Conservation (phyloP, 2,797 vertebrate genomes). For the Pseudochaenichthys georgianus region DNA sequence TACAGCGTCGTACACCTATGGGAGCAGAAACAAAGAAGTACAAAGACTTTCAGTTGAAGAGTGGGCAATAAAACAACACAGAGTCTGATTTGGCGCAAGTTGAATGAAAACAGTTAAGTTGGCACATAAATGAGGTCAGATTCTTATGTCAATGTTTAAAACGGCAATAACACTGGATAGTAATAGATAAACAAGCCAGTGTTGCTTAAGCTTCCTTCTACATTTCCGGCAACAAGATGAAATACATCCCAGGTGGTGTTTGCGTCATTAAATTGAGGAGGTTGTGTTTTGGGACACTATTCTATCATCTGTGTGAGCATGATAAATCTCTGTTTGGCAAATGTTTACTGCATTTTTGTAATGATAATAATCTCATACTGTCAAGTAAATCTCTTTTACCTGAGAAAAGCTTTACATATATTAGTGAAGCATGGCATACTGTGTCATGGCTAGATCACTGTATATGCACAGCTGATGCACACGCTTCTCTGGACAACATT, state of each 20-base stretch:
- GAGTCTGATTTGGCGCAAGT: not conserved
- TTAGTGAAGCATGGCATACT: too few relatives aligned
- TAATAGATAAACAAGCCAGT: not conserved
- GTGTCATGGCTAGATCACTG: too few relatives aligned
- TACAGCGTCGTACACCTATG: conserved; percentile 79
- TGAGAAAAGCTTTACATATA: too few relatives aligned
- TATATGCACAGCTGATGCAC: too few relatives aligned
- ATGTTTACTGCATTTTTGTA: too few relatives aligned
- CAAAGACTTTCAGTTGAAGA: not conserved
- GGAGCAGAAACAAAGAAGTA: conserved; percentile 25
- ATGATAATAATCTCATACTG: too few relatives aligned
- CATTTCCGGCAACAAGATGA: not conserved
- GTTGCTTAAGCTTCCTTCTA: not conserved
- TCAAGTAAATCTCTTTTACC: too few relatives aligned
- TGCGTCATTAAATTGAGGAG: not conserved
- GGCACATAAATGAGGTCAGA: not conserved
- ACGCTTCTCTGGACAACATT: too few relatives aligned
- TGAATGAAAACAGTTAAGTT: not conserved
- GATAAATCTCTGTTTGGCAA: too few relatives aligned
- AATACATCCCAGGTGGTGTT: not conserved
- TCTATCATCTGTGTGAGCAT: not conserved
- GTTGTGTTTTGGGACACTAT: not conserved
- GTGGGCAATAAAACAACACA: not conserved
- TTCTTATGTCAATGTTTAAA: not conserved
- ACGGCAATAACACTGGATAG: not conserved